These are phyloP conservation scores for Channallabes apus DNA, from an alignment of 2,797 vertebrate genomes.

Conservation along the genomic window DNA sequence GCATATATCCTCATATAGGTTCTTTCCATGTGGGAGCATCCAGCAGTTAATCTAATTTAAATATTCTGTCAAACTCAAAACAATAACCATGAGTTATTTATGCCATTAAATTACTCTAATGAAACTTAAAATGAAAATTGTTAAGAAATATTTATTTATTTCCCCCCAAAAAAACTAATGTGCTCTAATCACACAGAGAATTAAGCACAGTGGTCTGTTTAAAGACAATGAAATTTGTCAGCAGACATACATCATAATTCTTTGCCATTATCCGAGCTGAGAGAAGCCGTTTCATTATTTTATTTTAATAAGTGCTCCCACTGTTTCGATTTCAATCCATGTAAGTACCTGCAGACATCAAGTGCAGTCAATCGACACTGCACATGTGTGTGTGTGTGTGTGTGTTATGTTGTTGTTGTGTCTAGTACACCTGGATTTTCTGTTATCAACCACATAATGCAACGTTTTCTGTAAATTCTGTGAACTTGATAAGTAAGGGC, in stretches of 20 bases:
- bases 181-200: constrained; percentile 2
- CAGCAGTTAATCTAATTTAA: neutral
- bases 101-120: neutral
- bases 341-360: constrained; percentile 13
- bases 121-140: constrained; percentile 8
- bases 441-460: constrained; percentile 36
- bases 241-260: neutral
- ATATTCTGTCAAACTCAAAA: neutral
- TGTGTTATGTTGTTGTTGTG: neutral
- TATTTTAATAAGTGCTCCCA: neutral
- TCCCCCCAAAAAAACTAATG: neutral
- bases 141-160: constrained; percentile 9
- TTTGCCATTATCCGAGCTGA: neutral
- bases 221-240: constrained; percentile 36
- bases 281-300: neutral
- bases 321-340: neutral
- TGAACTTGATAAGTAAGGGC: constrained; percentile 14
- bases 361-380: neutral
- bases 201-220: constrained; percentile 28
- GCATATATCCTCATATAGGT: too few species aligned
- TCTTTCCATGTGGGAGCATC: too few species aligned
- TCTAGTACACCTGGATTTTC: neutral
- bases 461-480: constrained; percentile 17
- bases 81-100: constrained; percentile 4
- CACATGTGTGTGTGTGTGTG: constrained; percentile 13